Conservation (phyloP, 1,140 invertebrate genomes). For the Schlechtendalia chinensis region DNA sequence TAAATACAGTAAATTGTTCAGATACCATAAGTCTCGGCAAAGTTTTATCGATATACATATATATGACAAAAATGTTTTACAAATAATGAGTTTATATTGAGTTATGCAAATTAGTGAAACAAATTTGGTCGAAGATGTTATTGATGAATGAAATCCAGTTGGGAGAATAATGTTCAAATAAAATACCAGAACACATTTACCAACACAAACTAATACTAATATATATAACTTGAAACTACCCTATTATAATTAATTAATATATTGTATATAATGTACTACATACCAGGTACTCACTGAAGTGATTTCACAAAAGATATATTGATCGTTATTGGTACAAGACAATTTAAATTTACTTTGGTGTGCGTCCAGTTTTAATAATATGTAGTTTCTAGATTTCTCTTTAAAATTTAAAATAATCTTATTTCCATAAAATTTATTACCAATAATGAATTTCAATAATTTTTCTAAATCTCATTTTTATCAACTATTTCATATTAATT, state of each 20-base stretch:
- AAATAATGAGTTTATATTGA: constrained; percentile 9
- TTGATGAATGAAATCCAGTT: constrained; percentile 24
- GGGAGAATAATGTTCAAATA: background rate
- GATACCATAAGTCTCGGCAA: constrained; percentile 17
- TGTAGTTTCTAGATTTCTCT: background rate
- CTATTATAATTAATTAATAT: background rate
- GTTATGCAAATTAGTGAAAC: constrained; percentile 24
- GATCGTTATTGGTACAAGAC: background rate
- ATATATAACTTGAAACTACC: too few relatives aligned
- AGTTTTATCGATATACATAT: background rate
- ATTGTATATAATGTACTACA: background rate
- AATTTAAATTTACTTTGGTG: background rate
- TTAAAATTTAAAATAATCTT: background rate
- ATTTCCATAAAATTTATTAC: too few relatives aligned
- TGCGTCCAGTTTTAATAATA: constrained; percentile 5
- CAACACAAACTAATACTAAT: background rate
- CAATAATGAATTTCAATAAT: too few relatives aligned
- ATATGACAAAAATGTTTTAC: background rate
- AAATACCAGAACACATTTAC: background rate
- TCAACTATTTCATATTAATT: too few relatives aligned
- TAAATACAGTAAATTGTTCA: constrained; percentile 19
- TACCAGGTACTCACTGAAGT: background rate
- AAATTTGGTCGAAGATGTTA: constrained; percentile 21
- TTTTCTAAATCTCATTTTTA: too few relatives aligned
- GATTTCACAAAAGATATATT: background rate